Conservation (phyloP, 2,113 vertebrate genomes). For the Larimichthys polyactis region DNA sequence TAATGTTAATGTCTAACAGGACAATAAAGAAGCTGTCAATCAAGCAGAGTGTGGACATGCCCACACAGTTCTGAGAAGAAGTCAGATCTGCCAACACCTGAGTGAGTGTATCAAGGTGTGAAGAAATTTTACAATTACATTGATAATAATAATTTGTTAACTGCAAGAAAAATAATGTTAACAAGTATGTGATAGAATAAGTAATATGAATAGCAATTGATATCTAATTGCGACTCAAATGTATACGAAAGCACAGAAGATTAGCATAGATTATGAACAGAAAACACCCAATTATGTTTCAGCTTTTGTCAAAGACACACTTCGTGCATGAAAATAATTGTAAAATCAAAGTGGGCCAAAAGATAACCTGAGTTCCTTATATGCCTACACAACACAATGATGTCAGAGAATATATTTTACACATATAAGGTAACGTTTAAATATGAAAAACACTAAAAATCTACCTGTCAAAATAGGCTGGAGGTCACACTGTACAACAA, state of each 20-base stretch:
- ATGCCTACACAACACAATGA: background rate
- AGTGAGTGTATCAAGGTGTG: background rate
- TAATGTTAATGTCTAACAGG: background rate
- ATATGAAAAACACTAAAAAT: background rate
- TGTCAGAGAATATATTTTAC: background rate
- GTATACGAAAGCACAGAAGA: no score
- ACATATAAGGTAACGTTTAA: background rate
- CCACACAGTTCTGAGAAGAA: background rate
- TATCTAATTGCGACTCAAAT: no score
- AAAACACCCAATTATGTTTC: background rate
- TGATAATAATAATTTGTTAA: background rate
- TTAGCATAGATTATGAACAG: background rate
- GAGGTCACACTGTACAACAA: slow-evolving; percentile 12
- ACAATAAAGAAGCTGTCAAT: background rate
- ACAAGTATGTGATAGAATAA: background rate
- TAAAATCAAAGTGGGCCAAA: background rate
- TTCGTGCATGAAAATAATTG: background rate
- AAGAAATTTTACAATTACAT: background rate
- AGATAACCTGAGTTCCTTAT: background rate
- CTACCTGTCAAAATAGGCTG: slow-evolving; percentile 2
- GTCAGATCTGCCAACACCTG: background rate
- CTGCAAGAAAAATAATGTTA: background rate
- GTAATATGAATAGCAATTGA: background rate
- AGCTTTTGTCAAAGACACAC: background rate
- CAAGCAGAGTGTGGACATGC: background rate